phyloP scores from a whole-genome alignment of 1,140 invertebrate species.

The Octopus sinensis region DNA sequence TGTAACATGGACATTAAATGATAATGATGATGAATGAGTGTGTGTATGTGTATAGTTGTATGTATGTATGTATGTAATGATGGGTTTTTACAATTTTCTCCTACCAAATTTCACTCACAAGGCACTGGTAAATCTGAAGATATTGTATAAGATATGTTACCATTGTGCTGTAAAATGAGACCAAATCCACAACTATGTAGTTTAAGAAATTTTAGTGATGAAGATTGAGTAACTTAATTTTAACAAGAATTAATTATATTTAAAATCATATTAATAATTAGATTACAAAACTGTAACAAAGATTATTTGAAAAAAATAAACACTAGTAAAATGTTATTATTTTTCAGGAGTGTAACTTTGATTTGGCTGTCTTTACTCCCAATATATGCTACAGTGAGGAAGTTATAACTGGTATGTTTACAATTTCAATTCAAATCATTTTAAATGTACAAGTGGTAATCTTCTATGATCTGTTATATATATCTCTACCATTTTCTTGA shows the following conservation, averaged over 20 bases:
- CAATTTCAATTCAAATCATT: no score
- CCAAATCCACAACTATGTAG: not conserved
- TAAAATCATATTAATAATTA: not conserved
- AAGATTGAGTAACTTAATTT: not conserved
- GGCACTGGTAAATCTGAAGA: no score
- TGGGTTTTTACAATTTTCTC: no score
- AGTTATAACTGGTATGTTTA: not conserved
- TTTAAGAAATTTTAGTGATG: not conserved
- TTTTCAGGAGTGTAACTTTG: not conserved
- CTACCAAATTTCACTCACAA: no score
- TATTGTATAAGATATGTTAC: no score
- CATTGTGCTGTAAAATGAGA: no score
- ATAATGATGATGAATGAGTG: no score
- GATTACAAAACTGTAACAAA: not conserved
- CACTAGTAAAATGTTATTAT: not conserved
- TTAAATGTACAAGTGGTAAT: not conserved
- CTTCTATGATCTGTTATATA: not conserved
- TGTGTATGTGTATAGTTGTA: no score
- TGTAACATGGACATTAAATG: no score
- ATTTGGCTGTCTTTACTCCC: slow-evolving; percentile 5
- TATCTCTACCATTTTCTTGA: not conserved
- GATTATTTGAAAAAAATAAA: not conserved
- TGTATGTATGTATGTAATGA: no score
- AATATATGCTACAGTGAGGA: slow-evolving; percentile 10
- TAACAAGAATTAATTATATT: not conserved